Conservation (phyloP, 2,113 vertebrate genomes). For the Ranitomeya imitator region DNA sequence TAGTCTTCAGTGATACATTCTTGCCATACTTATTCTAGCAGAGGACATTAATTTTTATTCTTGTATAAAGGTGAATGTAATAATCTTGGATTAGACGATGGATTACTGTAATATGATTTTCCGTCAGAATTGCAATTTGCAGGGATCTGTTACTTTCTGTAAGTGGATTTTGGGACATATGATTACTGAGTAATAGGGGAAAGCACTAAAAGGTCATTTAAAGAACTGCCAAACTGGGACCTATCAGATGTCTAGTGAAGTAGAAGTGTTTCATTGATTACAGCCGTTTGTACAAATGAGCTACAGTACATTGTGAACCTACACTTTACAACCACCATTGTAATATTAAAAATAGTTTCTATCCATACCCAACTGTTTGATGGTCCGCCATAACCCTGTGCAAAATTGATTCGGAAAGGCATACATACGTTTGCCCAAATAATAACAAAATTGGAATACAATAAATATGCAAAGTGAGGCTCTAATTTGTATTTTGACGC, state of each 20-base stretch:
- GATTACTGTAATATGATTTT: constrained; percentile 80
- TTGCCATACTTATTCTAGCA: constrained; percentile 77
- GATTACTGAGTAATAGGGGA: constrained; percentile 9
- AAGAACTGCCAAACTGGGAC: background rate
- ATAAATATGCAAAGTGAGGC: too few species aligned
- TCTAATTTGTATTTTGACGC: too few species aligned
- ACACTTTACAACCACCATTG: background rate
- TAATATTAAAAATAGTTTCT: too few species aligned
- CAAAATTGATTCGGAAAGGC: too few species aligned
- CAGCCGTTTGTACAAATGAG: background rate
- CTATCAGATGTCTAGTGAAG: background rate
- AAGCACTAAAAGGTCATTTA: background rate
- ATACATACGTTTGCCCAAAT: too few species aligned
- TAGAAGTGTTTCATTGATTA: background rate
- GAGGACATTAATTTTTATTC: constrained; percentile 82
- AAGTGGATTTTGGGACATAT: constrained; percentile 55
- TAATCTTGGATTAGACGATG: constrained; percentile 75
- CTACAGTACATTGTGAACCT: background rate
- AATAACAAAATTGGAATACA: too few species aligned
- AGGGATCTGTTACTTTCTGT: constrained; percentile 61
- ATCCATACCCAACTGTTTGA: too few species aligned
- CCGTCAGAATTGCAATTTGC: constrained; percentile 63
- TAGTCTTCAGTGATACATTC: constrained; percentile 75
- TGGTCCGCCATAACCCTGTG: too few species aligned
- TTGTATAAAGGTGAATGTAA: constrained; percentile 76